Base-by-base conservation (phyloP, 2,113 vertebrate genomes). In the Varanus komodoensis region DNA sequence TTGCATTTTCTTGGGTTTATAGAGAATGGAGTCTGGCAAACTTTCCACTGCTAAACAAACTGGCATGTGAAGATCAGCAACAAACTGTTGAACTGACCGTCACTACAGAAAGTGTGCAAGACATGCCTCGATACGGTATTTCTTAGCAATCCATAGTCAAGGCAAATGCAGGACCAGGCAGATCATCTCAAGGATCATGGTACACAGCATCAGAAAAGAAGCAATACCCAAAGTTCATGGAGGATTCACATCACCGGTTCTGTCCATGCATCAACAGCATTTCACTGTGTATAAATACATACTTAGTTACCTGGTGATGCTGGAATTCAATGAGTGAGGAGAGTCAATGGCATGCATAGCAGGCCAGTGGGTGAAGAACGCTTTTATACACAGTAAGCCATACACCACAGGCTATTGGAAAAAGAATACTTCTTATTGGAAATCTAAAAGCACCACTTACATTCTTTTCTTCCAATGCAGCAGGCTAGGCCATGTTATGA, bases 1-100 rank as follows among this genome's bases (percentile, higher is more conserved):
- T 34, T 82, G 93, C 89, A 73, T 78, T 82, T 93, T 88, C 8
- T 82, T 84, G 9, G 89, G 69, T 27, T 91, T 80, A 89, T 89
- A 84, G 32, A 79, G 80, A 57, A 54, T 69, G 34, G 32, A 83
- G 83, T 89, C 54, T 92, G 34, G 89, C 91, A 77, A 50, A 8
- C 69, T 80, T 91, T 92, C 34, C 77, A 27, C 78, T n/a, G 6
- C 74, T 44, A 78, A 80, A 27, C 75, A 54, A 68, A 87, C n/a
- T 44, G 0, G 6, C 89, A 91, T 81, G 64, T 84, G 89, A 69
- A 93, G 85, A 88, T 78, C 82, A n/a, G 7, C 52, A 57, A 19
- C 27, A 84, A 1, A 14, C 86, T 38, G 82, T 50, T 67, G 27
- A 93, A 89, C 25, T 87, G 88, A 93, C 52, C 23, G 19, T 9